Evolutionary conservation across 2,888 invertebrate genomes (phyloP), one percentile per base, ranked within the genome.

Genomic region (Mesopsocus fuscifrons): DNA sequence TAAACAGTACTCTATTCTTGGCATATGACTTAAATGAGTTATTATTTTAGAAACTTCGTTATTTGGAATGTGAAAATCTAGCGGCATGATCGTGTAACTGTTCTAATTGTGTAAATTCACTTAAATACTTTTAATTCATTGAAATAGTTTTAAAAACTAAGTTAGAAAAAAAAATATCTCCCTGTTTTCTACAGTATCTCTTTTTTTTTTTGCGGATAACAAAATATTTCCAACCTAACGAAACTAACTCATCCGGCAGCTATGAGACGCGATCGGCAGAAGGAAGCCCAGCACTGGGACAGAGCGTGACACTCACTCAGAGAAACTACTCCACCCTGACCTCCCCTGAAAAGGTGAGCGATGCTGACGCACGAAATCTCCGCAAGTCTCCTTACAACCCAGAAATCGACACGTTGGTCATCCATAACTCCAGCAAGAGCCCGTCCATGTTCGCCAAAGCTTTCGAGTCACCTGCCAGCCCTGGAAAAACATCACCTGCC

Each of bases 341-440:
- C 13, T 38, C 38, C 4, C 38, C 38, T 18, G 38, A 38, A 38
- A 38, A 38, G 18, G 38, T 38, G n/a, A 20, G 13, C 20, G 38
- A 38, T 18, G 38, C 38, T 17, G 38, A 34, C 15, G 8, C 15
- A 16, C 8, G 38, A 18, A 38, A 38, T 20, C 13, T 13, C n/a
- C 5, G 17, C 6, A 38, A 38, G 20, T 21, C 38, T 18, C 16
- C 17, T 4, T 38, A 18, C 38, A 21, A 18, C 21, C 16, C 38
- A 9, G 38, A 38, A 13, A 13, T 38, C 11, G 38, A 38, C 15
- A 38, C 38, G 5, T n/a, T 38, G 4, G 20, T 20, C n/a, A 17
- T 38, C 13, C 38, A 26, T 11, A 26, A 26, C 26, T n/a, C n/a
- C n/a, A n/a, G n/a, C n/a, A 26, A 26, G 11, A 26, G 8, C 8